Evolutionary conservation across 2,888 invertebrate genomes (phyloP), one percentile per base, ranked within the genome.

Genomic region (Lithophane leautieri): DNA sequence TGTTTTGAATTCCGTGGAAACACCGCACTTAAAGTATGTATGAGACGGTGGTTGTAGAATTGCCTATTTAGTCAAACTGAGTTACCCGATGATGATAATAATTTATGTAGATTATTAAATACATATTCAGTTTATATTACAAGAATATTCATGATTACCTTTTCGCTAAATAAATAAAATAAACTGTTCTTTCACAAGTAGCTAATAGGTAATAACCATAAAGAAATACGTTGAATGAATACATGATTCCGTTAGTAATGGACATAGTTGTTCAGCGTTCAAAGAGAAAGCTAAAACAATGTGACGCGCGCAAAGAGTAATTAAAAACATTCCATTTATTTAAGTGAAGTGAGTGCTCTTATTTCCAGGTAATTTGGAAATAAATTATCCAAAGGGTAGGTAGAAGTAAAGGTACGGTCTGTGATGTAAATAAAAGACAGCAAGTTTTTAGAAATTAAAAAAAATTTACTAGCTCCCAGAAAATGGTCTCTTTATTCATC

Each of bases 311-410:
- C 12, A 3, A 47, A 73, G 40, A 47, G 60, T 34, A 54, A 73
- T 73, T 67, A 47, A 61, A 66, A 68, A 62, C n/a, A 25, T 62
- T 54, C 2, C 61, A 22, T 1, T 61, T 61, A 61, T 61, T 61
- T 34, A 61, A 34, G 22, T 40, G 14, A 40, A n/a, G 19, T 7
- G 40, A 60, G 4, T 40, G 14, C 56, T 67, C 8, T 50, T 50
- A 40, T 2, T 40, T 50, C 12, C 4, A 8, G 28, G n/a, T 28
- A 4, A 61, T 73, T 73, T 61, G 14, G 14, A 52, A 28, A 42
- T 28, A 7, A 22, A 47, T 50, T 25, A 28, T 42, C 22, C 22
- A 25, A 25, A 40, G 4, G 42, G 47, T 60, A n/a, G 28, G 56
- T 14, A 16, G 22, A 69, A 42, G 12, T 12, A 2, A 14, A 22